A percentile compares a stretch with the other conserved stretches of the same genome.
These are phyloP conservation scores for Homarus americanus DNA, from an alignment of 1,140 invertebrate species.

Conservation along the genomic window DNA sequence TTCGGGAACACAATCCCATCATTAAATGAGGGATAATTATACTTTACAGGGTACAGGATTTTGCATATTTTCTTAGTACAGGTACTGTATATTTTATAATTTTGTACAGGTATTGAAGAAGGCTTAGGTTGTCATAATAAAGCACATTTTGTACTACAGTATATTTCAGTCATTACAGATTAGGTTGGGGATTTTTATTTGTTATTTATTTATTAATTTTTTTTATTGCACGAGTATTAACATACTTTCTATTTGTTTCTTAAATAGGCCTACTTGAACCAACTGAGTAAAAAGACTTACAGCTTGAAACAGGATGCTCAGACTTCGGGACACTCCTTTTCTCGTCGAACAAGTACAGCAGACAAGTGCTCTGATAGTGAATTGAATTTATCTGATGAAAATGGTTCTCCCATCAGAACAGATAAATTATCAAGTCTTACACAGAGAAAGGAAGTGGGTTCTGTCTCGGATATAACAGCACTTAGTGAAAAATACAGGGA, in stretches of 20 bases:
- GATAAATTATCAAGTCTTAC: not conserved
- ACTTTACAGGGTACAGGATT: too few relatives aligned
- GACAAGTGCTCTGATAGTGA: not conserved
- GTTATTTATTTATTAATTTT: too few relatives aligned
- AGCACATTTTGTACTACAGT: too few relatives aligned
- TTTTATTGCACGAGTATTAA: not conserved
- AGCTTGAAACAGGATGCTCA: slow-evolving; percentile 21
- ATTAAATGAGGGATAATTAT: too few relatives aligned
- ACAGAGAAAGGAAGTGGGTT: slow-evolving; percentile 3
- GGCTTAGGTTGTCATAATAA: too few relatives aligned
- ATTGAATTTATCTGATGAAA: not conserved
- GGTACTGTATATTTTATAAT: too few relatives aligned
- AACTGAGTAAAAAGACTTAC: slow-evolving; percentile 39
- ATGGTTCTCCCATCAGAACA: not conserved
- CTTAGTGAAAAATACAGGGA: slow-evolving; percentile 23
- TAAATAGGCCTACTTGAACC: slow-evolving; percentile 43
- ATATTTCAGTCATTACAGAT: too few relatives aligned
- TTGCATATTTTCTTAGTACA: too few relatives aligned
- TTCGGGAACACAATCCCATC: too few relatives aligned
- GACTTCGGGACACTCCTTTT: not conserved
- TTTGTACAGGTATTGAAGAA: too few relatives aligned
- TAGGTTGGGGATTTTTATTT: too few relatives aligned
- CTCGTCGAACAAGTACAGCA: not conserved
- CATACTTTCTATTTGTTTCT: not conserved
- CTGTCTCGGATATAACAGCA: slow-evolving; percentile 10